phyloP scores from a whole-genome alignment of 2,888 invertebrate species.

The Galerucella calmariensis region DNA sequence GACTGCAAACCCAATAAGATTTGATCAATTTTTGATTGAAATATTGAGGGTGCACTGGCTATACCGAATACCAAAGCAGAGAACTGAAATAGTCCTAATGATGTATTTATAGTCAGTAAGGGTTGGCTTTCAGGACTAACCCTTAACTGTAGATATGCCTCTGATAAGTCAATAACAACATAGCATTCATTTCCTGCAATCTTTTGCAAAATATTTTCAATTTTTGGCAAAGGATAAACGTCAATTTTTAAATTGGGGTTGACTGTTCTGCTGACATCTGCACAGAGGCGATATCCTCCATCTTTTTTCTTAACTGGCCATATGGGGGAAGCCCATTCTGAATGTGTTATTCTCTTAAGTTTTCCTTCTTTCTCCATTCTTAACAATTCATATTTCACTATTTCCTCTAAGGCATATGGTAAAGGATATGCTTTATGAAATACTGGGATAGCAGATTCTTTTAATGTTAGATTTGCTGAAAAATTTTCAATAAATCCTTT shows the following conservation, averaged over 20 bases:
- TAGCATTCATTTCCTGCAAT: conserved; percentile 15
- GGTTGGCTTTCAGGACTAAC: conserved; percentile 16
- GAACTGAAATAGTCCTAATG: conserved; percentile 13
- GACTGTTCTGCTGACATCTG: conserved; percentile 18
- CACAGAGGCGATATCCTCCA: conserved; percentile 17
- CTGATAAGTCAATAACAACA: conserved; percentile 19
- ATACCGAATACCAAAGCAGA: conserved; percentile 15
- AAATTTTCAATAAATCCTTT: conserved; percentile 9
- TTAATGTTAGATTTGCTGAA: conserved; percentile 10
- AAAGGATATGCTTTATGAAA: conserved; percentile 19
- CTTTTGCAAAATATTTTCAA: conserved; percentile 22
- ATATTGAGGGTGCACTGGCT: conserved; percentile 20
- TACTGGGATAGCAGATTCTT: conserved; percentile 1
- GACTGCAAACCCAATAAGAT: conserved; percentile 4
- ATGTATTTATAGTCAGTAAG: conserved; percentile 15
- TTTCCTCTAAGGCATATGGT: conserved; percentile 7
- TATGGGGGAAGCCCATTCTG: too few species aligned
- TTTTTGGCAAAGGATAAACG: conserved; percentile 15
- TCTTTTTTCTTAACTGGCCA: neutral
- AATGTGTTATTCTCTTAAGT: neutral
- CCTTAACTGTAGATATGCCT: conserved; percentile 24
- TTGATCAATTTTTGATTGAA: conserved; percentile 23
- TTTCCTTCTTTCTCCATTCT: conserved; percentile 19
- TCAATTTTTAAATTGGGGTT: conserved; percentile 22
- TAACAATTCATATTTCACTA: neutral